Evolutionary conservation across 37 sponge, comb jelly and placozoan species (phyloP), one percentile per base, ranked within the genome.

Genomic region (Theonella swinhoei): DNA sequence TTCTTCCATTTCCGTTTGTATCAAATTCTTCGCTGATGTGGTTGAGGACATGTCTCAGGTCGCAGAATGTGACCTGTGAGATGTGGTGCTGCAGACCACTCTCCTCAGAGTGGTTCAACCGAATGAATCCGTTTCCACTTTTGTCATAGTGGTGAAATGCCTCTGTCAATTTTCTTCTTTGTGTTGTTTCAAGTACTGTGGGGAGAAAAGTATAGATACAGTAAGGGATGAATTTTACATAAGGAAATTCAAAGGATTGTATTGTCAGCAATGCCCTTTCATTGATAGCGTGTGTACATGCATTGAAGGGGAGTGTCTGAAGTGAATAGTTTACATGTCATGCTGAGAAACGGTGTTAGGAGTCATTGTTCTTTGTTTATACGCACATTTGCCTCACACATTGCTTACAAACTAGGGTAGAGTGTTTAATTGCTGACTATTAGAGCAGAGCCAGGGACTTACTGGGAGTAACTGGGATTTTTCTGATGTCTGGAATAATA

Each of bases 21-120:
- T 84, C 77, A 9, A 76, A 64, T n/a, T 74, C n/a, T 30, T 64
- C 42, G 28, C 64, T 68, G 9, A 84, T 33, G 28, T 84, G 84
- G 39, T 39, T 31, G 34, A 84, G 65, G 38, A 84, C 66, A 0
- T 19, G n/a, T 0, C 4, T 84, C n/a, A n/a, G n/a, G n/a, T n/a
- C n/a, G 68, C 84, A 84, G 3, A 20, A 23, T 17, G 75, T 29
- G 20, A 84, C 66, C 29, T 41, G 9, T 24, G 67, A 30, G 29
- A 84, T 26, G n/a, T 75, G 66, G 3, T 67, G 4, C 28, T 71
- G 64, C 23, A 76, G 43, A 23, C 31, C 54, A 36, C 29, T 39
- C 24, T 68, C 32, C 31, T 84, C 84, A 2, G 43, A 17, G 14
- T 64, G 37, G 39, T 20, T 65, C 41, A 84, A 58, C 20, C 36